Percentiles rank a stretch among this genome's conserved stretches.
Conservation (phyloP, 2,797 vertebrate species). For the Rhynchonycteris naso region DNA sequence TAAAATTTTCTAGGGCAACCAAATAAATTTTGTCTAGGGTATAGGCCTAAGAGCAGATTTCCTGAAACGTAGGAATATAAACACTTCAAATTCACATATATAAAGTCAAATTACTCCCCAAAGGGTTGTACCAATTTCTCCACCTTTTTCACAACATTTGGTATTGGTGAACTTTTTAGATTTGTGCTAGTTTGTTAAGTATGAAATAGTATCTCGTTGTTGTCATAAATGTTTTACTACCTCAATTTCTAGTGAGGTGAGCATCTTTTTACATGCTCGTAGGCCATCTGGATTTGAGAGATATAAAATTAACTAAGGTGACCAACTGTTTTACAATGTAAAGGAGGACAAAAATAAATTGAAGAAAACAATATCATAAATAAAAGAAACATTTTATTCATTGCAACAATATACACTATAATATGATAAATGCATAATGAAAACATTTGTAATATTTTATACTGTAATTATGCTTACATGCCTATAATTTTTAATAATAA, state of each 20-base stretch:
- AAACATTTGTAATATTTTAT: no score
- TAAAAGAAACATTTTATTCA: no score
- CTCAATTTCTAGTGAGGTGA: background rate
- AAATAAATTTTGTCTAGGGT: conserved; percentile 8
- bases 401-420: no score
- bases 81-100: background rate
- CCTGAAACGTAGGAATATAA: background rate
- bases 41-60: background rate
- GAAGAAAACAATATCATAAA: no score
- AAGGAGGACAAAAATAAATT: no score
- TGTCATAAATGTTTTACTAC: background rate
- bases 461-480: no score
- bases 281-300: background rate
- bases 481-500: no score
- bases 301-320: background rate
- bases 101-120: background rate
- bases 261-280: background rate
- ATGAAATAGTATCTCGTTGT: background rate
- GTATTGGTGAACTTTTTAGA: background rate
- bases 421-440: no score
- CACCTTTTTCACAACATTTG: background rate
- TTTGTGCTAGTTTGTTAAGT: background rate
- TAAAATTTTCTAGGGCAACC: background rate
- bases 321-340: no score
- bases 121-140: background rate